Conservation (phyloP, 2,888 invertebrate species). For the Drosophila fulvimacula region DNA sequence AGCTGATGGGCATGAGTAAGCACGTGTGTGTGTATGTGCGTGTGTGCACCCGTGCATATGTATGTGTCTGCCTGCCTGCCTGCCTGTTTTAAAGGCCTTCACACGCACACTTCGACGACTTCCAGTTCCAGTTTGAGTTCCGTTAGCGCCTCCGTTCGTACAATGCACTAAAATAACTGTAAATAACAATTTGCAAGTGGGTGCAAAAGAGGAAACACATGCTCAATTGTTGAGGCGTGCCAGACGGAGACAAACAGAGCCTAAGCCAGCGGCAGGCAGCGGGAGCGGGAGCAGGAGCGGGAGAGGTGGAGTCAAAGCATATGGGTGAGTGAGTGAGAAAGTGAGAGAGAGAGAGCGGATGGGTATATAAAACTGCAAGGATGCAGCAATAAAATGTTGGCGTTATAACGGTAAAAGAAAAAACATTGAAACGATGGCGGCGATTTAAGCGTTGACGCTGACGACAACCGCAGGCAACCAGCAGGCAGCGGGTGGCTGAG, state of each 20-base stretch:
- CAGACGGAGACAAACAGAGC: conserved; percentile 32
- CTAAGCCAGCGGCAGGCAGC: conserved; percentile 3
- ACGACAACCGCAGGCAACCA: conserved; percentile 43
- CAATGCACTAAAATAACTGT: conserved; percentile 79
- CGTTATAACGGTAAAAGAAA: conserved; percentile 46
- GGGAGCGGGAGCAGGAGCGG: neutral
- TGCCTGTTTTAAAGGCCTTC: conserved; percentile 39
- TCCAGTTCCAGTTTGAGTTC: conserved; percentile 50
- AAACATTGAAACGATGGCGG: conserved; percentile 34
- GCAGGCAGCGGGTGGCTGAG: neutral
- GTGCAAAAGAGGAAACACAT: conserved; percentile 62
- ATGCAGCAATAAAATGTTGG: conserved; percentile 75
- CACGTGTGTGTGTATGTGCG: conserved; percentile 5
- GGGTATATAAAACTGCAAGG: conserved; percentile 77
- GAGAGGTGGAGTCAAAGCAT: neutral
- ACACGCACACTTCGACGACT: conserved; percentile 38
- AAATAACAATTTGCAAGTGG: conserved; percentile 80
- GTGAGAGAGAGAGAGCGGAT: conserved; percentile 49
- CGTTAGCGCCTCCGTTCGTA: conserved; percentile 49
- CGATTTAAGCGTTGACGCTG: conserved; percentile 52
- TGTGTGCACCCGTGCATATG: neutral
- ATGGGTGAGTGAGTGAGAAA: neutral
- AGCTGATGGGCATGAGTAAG: conserved; percentile 23
- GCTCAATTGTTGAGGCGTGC: conserved; percentile 61
- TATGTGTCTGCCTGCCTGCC: neutral